These are phyloP conservation scores for Chelonia mydas DNA, from an alignment of 2,797 vertebrate genomes.

Conservation along the genomic window DNA sequence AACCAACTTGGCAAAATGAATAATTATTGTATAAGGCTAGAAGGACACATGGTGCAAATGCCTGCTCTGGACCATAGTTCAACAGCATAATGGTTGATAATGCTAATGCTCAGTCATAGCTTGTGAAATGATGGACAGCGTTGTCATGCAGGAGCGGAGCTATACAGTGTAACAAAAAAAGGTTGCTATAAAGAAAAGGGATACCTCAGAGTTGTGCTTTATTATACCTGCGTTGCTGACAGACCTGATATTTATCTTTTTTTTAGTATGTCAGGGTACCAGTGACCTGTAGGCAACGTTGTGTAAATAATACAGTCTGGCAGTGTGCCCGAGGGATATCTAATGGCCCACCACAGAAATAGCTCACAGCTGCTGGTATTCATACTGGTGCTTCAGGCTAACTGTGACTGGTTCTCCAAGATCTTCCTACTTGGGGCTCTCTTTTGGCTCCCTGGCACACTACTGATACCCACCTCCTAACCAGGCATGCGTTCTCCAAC, in stretches of 20 bases:
- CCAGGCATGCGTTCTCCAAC: neutral
- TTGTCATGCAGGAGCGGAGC: neutral
- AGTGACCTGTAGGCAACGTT: neutral
- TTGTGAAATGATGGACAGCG: fast-evolving
- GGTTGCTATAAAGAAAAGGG: neutral
- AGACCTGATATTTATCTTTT: neutral
- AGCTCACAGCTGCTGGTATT: neutral
- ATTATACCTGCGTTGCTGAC: neutral
- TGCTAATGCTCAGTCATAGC: neutral
- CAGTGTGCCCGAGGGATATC: neutral
- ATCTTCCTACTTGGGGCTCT: neutral
- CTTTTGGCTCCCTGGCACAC: neutral
- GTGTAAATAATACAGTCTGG: neutral
- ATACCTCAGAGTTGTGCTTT: neutral
- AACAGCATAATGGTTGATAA: neutral
- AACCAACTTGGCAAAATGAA: constrained; percentile 3
- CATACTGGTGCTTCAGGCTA: neutral
- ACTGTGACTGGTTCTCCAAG: neutral
- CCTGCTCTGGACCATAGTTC: neutral
- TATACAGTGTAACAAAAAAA: neutral
- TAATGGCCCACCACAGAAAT: neutral
- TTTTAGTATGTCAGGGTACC: neutral
- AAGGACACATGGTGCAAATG: neutral
- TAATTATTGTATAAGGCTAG: neutral
- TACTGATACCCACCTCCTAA: neutral